Percentiles rank a stretch among this genome's conserved stretches.
These are phyloP conservation scores for Puma concolor DNA, from an alignment of 2,113 vertebrate species.

Conservation along the genomic window DNA sequence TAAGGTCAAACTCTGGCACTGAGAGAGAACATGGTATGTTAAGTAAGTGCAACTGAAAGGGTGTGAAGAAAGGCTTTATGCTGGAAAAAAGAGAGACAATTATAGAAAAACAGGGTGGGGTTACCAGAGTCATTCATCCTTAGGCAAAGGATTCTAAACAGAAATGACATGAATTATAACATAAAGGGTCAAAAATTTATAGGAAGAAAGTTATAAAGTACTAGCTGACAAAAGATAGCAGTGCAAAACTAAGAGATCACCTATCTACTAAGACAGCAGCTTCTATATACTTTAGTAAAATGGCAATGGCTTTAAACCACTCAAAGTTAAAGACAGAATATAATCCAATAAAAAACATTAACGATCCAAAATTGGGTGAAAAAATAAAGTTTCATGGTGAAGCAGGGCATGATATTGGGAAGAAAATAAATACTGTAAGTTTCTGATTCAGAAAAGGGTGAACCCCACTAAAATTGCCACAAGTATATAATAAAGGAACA, in stretches of 20 bases:
- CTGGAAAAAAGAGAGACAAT: neutral
- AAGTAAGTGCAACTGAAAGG: neutral
- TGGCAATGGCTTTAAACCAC: neutral
- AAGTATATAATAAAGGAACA: slow-evolving; percentile 22
- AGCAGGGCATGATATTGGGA: neutral
- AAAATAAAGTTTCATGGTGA: neutral
- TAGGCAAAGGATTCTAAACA: slow-evolving; percentile 13
- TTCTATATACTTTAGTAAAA: neutral
- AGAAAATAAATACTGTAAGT: slow-evolving; percentile 31
- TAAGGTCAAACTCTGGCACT: neutral
- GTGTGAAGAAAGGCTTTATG: neutral
- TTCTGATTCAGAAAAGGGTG: slow-evolving; percentile 27
- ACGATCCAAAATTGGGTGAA: neutral
- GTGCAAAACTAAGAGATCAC: neutral
- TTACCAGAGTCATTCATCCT: neutral
- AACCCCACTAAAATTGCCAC: slow-evolving; percentile 53
- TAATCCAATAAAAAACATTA: slow-evolving; percentile 55
- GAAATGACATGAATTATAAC: slow-evolving; percentile 16
- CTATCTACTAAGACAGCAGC: neutral
- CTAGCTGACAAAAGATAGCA: neutral
- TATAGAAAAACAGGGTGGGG: neutral
- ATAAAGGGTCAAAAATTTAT: neutral
- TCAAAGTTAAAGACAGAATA: slow-evolving; percentile 2
- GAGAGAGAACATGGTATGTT: neutral
- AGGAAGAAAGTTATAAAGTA: slow-evolving; percentile 17